Conservation (phyloP, 23 tunicate genomes). For the Styela plicata region DNA sequence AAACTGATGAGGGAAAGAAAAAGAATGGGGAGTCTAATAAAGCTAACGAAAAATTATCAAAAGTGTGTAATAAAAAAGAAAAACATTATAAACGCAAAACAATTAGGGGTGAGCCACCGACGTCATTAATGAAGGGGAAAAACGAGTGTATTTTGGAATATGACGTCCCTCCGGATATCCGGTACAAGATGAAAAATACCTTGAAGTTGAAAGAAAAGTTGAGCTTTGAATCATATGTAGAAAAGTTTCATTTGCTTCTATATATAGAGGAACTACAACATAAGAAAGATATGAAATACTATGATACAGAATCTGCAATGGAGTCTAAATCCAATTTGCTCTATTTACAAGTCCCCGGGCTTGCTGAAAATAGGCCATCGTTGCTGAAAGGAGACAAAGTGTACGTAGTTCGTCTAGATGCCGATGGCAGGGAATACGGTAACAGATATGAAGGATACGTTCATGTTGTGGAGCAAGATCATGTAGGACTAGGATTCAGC, state of each 20-base stretch:
- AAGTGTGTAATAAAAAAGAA: not conserved
- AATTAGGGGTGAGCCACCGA: not conserved
- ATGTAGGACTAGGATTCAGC: constrained; percentile 35
- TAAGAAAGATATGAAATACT: not conserved
- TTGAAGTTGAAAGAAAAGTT: not conserved
- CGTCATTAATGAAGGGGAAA: not conserved
- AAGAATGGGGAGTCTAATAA: no score
- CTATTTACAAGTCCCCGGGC: constrained; percentile 51
- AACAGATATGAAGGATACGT: constrained; percentile 46
- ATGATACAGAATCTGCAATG: not conserved
- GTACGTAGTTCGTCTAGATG: constrained; percentile 8
- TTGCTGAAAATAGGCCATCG: constrained; percentile 63
- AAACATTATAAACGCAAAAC: not conserved
- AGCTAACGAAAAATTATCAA: not conserved
- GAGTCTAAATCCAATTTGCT: not conserved
- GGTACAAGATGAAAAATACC: not conserved
- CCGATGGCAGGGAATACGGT: not conserved
- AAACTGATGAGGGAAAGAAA: no score
- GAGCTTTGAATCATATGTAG: not conserved
- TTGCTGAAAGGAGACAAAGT: constrained; percentile 44
- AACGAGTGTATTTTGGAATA: not conserved
- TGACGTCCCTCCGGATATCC: not conserved
- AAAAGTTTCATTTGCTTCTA: constrained; percentile 8
- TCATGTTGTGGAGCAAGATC: constrained; percentile 14
- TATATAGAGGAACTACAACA: constrained; percentile 23